A percentile compares a stretch with the other conserved stretches of the same genome.
These are phyloP conservation scores for Bufotes viridis DNA, from an alignment of 2,797 vertebrate genomes.

Conservation along the genomic window DNA sequence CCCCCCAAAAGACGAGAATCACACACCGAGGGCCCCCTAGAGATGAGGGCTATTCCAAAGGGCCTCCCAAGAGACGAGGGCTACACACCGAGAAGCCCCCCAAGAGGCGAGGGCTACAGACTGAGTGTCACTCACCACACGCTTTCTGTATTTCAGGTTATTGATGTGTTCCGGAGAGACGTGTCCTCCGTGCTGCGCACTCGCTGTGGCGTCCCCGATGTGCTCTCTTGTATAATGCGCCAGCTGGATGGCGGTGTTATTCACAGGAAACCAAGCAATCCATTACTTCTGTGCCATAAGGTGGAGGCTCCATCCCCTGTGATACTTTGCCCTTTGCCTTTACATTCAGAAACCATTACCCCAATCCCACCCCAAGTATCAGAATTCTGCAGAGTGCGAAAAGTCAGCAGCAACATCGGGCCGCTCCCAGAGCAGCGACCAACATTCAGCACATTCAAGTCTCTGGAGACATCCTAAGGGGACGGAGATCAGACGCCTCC, in stretches of 20 bases:
- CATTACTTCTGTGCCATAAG: not conserved
- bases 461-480: not conserved
- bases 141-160: not conserved
- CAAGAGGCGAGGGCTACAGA: too few relatives aligned
- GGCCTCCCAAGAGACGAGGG: too few relatives aligned
- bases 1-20: too few relatives aligned
- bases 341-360: not conserved
- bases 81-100: too few relatives aligned
- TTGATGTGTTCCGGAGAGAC: not conserved
- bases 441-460: conserved; percentile 24
- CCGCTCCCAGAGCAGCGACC: not conserved
- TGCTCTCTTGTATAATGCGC: conserved; percentile 5
- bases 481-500: not conserved
- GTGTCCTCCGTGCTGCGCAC: not conserved
- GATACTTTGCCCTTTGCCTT: not conserved
- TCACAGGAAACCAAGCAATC: not conserved
- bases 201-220: not conserved
- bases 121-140: too few relatives aligned
- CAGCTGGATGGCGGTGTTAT: not conserved
- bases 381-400: conserved; percentile 22
- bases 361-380: conserved; percentile 29
- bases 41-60: too few relatives aligned
- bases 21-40: too few relatives aligned
- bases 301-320: not conserved
- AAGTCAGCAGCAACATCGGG: not conserved